phyloP scores from a whole-genome alignment of 2,888 invertebrate species.

The Euproctis similis region DNA sequence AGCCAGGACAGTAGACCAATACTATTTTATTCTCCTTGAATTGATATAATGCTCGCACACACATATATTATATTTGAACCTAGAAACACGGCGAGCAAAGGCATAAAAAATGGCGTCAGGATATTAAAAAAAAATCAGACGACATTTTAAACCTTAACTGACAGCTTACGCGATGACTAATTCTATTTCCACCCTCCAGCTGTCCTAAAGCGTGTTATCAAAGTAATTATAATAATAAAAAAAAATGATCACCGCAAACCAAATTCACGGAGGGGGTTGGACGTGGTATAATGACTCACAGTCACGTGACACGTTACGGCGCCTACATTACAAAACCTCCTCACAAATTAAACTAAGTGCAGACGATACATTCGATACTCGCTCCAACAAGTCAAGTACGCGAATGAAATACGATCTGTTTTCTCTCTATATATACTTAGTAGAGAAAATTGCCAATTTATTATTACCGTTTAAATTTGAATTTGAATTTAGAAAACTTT shows the following conservation, averaged over 20 bases:
- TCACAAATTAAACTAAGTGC: slow-evolving; percentile 51
- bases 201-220: slow-evolving; percentile 16
- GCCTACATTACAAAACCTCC: slow-evolving; percentile 28
- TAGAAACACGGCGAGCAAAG: too few species aligned
- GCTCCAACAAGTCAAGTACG: too few species aligned
- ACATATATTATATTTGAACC: too few species aligned
- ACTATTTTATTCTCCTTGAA: too few species aligned
- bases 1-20: too few species aligned
- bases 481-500: too few species aligned
- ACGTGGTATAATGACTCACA: slow-evolving; percentile 27
- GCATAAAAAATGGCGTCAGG: too few species aligned
- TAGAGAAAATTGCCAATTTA: too few species aligned
- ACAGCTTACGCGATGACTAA: slow-evolving; percentile 12
- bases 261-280: slow-evolving; percentile 20
- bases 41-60: too few species aligned
- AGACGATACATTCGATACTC: slow-evolving; percentile 25
- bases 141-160: background rate
- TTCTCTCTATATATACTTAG: too few species aligned
- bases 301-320: slow-evolving; percentile 37
- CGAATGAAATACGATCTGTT: slow-evolving; percentile 18
- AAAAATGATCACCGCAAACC: slow-evolving; percentile 21
- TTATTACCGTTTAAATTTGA: too few species aligned
- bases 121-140: too few species aligned
- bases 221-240: slow-evolving; percentile 23
- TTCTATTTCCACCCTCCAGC: slow-evolving; percentile 12